Evolutionary conservation across 2,113 vertebrate genomes (phyloP).

Genomic region (Pheucticus melanocephalus): DNA sequence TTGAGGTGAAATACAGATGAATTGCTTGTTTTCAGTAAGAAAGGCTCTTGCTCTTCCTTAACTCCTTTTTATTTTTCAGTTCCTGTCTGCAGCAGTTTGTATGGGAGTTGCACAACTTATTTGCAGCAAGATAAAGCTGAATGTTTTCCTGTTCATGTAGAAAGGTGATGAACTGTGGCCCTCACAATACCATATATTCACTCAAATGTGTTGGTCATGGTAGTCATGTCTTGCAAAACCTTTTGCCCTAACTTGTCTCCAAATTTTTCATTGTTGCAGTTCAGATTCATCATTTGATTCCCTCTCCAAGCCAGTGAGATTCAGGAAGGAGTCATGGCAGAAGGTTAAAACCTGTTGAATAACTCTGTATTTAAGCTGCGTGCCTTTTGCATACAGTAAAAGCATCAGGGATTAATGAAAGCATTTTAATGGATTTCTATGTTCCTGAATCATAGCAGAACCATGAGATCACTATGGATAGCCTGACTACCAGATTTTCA

Average conservation of each 20-base stretch:
- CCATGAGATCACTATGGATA: not conserved
- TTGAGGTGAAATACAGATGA: not conserved
- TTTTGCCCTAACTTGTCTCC: slow-evolving; percentile 35
- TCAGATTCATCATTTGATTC: not conserved
- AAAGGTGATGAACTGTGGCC: not conserved
- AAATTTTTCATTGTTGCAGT: not conserved
- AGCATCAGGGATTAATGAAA: slow-evolving; percentile 45
- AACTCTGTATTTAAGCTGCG: not conserved
- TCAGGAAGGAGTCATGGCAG: slow-evolving; percentile 33
- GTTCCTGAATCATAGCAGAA: slow-evolving; percentile 4
- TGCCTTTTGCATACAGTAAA: slow-evolving; percentile 33
- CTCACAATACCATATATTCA: not conserved
- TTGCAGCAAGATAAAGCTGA: not conserved
- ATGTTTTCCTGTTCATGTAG: not conserved
- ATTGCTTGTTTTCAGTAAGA: not conserved
- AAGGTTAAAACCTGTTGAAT: slow-evolving; percentile 8
- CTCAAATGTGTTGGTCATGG: not conserved
- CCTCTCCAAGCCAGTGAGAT: not conserved
- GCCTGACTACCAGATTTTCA: not conserved
- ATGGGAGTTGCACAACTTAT: not conserved
- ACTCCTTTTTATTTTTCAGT: not conserved
- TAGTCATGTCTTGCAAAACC: not conserved
- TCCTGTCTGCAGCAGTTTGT: not conserved
- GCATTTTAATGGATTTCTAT: not conserved
- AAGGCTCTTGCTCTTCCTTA: not conserved